phyloP scores from a whole-genome alignment of 2,113 vertebrate species.

The Corvus moneduloides region DNA sequence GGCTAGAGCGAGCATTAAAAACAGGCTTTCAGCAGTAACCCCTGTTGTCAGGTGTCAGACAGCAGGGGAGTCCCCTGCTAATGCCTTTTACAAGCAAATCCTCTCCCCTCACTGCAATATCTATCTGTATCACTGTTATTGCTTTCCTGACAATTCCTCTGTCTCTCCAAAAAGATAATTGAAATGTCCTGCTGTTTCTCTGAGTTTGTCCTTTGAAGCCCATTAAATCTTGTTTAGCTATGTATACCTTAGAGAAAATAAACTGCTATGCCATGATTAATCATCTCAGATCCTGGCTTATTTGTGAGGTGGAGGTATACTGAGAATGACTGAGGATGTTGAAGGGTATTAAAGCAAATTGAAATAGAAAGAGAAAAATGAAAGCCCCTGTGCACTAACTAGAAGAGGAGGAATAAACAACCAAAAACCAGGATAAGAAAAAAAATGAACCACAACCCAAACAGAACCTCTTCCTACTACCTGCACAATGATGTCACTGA shows the following conservation, averaged over 20 bases:
- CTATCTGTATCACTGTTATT: not conserved
- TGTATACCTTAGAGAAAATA: constrained; percentile 26
- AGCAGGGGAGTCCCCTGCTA: not conserved
- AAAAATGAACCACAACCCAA: not conserved
- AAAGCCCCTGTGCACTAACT: not conserved
- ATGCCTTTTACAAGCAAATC: not conserved
- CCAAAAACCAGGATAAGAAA: not conserved
- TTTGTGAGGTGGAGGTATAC: not conserved
- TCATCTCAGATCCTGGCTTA: not conserved
- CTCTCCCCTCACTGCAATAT: not conserved
- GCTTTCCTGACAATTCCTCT: not conserved
- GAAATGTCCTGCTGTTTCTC: constrained; percentile 4
- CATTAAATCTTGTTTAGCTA: constrained; percentile 12
- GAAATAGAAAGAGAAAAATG: not conserved
- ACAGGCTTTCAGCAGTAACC: not conserved
- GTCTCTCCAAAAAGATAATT: not conserved
- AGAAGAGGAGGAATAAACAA: not conserved
- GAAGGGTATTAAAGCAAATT: constrained; percentile 2
- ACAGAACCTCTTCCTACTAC: not conserved
- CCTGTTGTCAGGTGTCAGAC: not conserved
- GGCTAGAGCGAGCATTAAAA: not conserved
- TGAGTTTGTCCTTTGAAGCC: not conserved
- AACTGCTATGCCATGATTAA: constrained; percentile 2
- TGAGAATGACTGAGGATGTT: not conserved
- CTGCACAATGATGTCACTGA: not conserved